phyloP scores from a whole-genome alignment of 1,140 invertebrate species.

The Drosophila sproati region DNA sequence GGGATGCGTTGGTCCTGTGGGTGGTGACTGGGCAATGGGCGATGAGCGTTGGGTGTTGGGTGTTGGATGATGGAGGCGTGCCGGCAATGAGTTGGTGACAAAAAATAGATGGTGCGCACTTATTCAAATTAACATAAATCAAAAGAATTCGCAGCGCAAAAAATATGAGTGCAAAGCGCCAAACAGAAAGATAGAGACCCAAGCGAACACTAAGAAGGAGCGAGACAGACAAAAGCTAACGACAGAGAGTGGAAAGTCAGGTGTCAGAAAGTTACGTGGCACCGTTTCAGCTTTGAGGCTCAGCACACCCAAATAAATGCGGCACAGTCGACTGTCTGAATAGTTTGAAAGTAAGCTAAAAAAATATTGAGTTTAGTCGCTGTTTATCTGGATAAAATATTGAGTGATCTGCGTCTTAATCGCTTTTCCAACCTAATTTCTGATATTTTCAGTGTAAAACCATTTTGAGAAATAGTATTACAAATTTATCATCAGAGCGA shows the following conservation, averaged over 20 bases:
- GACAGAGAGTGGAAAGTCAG: background rate
- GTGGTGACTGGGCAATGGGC: background rate
- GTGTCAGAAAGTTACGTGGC: background rate
- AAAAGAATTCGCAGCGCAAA: constrained; percentile 65
- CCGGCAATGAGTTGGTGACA: constrained; percentile 46
- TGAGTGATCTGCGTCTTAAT: background rate
- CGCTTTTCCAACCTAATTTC: too few species aligned
- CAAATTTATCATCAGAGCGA: too few species aligned
- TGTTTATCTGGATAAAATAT: background rate
- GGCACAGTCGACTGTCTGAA: background rate
- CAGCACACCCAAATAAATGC: background rate
- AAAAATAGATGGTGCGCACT: constrained; percentile 70
- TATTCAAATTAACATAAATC: constrained; percentile 76
- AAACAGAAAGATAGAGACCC: background rate
- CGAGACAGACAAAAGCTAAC: background rate
- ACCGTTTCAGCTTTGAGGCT: constrained; percentile 6
- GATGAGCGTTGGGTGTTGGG: background rate
- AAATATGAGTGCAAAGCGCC: constrained; percentile 38
- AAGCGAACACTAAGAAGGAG: background rate
- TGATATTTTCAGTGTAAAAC: too few species aligned
- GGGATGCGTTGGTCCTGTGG: background rate
- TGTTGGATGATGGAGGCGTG: background rate
- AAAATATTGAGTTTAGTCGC: background rate
- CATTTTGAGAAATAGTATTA: too few species aligned
- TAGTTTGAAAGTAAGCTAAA: background rate